A percentile compares a stretch with the other conserved stretches of the same genome.
Evolutionary conservation across 2,797 vertebrate genomes (phyloP).

Genomic region (Sciurus carolinensis): DNA sequence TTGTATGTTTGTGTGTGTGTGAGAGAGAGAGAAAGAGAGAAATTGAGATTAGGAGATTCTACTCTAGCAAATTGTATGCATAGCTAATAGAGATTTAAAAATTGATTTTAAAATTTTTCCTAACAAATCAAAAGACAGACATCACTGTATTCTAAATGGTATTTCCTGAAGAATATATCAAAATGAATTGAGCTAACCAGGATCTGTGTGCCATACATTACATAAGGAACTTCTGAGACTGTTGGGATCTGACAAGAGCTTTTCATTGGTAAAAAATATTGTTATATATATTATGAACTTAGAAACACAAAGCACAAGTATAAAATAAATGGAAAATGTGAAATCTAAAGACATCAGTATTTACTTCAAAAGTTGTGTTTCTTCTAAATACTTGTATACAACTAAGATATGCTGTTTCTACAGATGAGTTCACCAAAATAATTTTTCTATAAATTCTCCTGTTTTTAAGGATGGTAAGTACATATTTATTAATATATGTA

Average conservation of each 20-base stretch:
- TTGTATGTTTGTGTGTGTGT: background rate
- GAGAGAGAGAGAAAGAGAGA: background rate
- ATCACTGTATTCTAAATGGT: background rate
- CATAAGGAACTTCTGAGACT: background rate
- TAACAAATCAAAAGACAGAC: background rate
- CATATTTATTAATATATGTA: background rate
- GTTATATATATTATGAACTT: background rate
- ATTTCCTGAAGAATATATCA: background rate
- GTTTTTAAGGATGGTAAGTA: no score
- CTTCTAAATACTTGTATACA: background rate
- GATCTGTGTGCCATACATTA: background rate
- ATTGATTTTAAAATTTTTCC: background rate
- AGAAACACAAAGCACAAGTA: background rate
- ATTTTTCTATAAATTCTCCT: background rate
- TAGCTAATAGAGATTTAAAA: no score
- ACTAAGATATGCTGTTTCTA: background rate
- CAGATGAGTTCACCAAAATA: background rate
- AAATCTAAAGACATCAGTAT: background rate
- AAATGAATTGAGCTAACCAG: background rate
- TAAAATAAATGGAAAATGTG: background rate
- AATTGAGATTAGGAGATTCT: background rate
- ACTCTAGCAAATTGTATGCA: background rate
- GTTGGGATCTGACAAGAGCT: background rate
- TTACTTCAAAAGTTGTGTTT: background rate
- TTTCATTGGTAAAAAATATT: background rate